Conservation (phyloP, 2,113 vertebrate genomes). For the Hiodon tergisus region DNA sequence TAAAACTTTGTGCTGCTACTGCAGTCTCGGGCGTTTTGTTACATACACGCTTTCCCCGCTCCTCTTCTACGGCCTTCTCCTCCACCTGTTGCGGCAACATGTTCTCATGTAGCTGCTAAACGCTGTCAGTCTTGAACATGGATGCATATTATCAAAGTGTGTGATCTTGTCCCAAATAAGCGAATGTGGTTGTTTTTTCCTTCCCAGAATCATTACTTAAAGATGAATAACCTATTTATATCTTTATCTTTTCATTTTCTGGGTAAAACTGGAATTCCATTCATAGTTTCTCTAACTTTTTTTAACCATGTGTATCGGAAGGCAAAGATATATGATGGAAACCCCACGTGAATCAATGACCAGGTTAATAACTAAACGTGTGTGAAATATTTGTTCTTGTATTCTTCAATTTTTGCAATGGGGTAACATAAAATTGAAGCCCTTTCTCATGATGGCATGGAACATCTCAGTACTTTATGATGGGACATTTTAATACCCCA, state of each 20-base stretch:
- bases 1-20: slow-evolving; percentile 26
- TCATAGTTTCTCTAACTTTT: slow-evolving; percentile 1
- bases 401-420: too few relatives aligned
- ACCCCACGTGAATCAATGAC: too few relatives aligned
- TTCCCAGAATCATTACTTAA: background rate
- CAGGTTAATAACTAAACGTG: too few relatives aligned
- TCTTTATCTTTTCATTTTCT: background rate
- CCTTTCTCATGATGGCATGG: too few relatives aligned
- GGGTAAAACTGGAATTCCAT: background rate
- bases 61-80: background rate
- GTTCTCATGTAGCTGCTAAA: background rate
- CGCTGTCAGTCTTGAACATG: background rate
- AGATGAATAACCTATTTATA: too few relatives aligned
- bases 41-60: background rate
- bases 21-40: background rate
- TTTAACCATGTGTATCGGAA: background rate
- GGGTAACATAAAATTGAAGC: too few relatives aligned
- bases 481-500: too few relatives aligned
- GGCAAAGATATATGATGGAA: too few relatives aligned
- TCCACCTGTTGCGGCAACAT: too few relatives aligned
- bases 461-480: too few relatives aligned
- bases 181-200: background rate
- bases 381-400: too few relatives aligned
- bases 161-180: background rate
- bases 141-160: background rate